Base-by-base conservation (phyloP, 1,140 invertebrate species). In the Drosophila lacteicornis region DNA sequence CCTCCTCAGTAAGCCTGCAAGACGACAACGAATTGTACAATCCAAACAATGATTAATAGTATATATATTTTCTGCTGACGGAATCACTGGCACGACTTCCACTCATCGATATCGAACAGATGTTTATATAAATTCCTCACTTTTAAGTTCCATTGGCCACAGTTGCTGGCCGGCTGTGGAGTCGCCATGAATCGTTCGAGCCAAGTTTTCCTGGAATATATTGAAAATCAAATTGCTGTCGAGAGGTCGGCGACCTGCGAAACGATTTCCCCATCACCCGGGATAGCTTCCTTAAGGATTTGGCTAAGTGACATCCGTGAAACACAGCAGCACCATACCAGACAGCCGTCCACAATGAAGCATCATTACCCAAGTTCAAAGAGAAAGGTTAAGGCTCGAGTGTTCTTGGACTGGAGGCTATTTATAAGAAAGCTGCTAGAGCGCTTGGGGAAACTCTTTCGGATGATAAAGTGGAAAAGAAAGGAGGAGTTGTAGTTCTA, bases 151-250 rank as follows among this genome's bases (percentile, higher is more conserved):
- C 19, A 19, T 30, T 56, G 2, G 25, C 25, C 33, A 42, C 82
- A 86, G 55, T 75, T 45, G 11, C 8, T 42, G 22, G 4, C 15
- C 11, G 30, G 9, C 19, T 40, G 38, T 25, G n/a, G n/a, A 27
- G 27, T 63, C 47, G 61, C 30, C 63, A 86, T 87, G 83, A 86
- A 87, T 66, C 63, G 76, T 38, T 86, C 83, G 9, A 43, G 75
- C 13, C 55, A 25, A 38, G 49, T 73, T 45, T 86, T 86, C 57
- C 13, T 87, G 42, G 66, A 73, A 19, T 87, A 82, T 30, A 65
- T 86, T 15, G 79, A 82, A 27, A 38, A 59, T 22, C 62, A 75
- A 7, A 69, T 87, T 69, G 63, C 36, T 4, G 38, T 22, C 13
- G 79, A 86, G 5, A 27, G 22, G n/a, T 13, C 51, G 4, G 13